Base-by-base conservation (phyloP, 2,888 invertebrate genomes). In the Balanococcus diminutus region DNA sequence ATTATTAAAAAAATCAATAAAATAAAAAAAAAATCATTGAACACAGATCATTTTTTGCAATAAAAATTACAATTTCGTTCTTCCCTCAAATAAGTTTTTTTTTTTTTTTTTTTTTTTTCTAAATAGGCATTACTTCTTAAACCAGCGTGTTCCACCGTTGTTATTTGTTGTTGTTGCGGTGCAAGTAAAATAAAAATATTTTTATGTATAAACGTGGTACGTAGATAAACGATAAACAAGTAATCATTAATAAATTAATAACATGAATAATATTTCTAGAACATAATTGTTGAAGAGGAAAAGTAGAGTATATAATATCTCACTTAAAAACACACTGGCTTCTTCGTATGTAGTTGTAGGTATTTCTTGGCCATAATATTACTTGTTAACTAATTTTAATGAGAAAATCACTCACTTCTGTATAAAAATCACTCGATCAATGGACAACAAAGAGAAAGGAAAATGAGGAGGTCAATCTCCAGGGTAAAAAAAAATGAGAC, bases 41-140 rank as follows among this genome's bases (percentile, higher is more conserved):
- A 75, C 75, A 75, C 75, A 75, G 75, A 75, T 32, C 75, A 75
- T 75, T 67, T n/a, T 51, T 75, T 28, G 75, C 75, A 75, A 75
- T 75, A 67, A 2, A 67, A 28, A 25, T 67, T 67, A 28, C 61
- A 67, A 67, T 3, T 51, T 51, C 51, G 8, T 51, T 51, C 51
- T 2, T 51, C 51, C 51, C 51, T 19, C 19, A 51, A 19, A 51
- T 42, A 42, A 9, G 3, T 42, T 42, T 42, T 36, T 36, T 42
- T 42, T 42, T 42, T 42, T 3, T 42, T n/a, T n/a, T n/a, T 42
- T 42, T 36, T 36, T 42, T 42, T 42, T 42, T 42, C 14, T 42
- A n/a, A n/a, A n/a, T n/a, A n/a, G n/a, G n/a, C n/a, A n/a, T 36
- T 36, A 36, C 36, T 36, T 6, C 36, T 42, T 9, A 42, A 51